phyloP scores from a whole-genome alignment of 1,140 invertebrate genomes.

The Reticulitermes speratus region DNA sequence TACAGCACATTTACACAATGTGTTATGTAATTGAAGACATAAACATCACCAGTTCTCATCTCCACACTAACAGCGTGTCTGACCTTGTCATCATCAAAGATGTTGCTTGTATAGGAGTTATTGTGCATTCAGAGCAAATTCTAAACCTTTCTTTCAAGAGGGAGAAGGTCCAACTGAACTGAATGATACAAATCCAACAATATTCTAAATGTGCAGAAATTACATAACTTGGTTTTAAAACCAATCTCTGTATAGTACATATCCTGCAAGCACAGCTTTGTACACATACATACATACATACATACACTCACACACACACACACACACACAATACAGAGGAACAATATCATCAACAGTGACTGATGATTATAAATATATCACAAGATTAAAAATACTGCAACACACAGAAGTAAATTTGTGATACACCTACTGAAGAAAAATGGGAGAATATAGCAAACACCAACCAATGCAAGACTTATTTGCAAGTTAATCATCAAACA shows the following conservation, averaged over 20 bases:
- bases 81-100: not conserved
- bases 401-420: not conserved
- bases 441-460: too few relatives aligned
- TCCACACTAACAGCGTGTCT: not conserved
- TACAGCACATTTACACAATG: too few relatives aligned
- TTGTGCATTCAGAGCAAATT: not conserved
- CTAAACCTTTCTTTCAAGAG: not conserved
- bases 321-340: not conserved
- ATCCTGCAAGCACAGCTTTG: conserved; percentile 10
- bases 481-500: too few relatives aligned
- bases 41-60: not conserved
- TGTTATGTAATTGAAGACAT: too few relatives aligned
- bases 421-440: not conserved
- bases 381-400: conserved; percentile 12
- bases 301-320: too few relatives aligned
- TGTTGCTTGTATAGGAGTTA: not conserved
- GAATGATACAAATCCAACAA: not conserved
- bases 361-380: not conserved
- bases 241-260: not conserved
- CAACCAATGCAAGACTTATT: too few relatives aligned
- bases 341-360: not conserved
- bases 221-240: conserved; percentile 8
- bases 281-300: not conserved
- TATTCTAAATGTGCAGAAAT: not conserved
- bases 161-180: conserved; percentile 1